phyloP scores from a whole-genome alignment of 2,797 vertebrate genomes.

The Sparidentex hasta region DNA sequence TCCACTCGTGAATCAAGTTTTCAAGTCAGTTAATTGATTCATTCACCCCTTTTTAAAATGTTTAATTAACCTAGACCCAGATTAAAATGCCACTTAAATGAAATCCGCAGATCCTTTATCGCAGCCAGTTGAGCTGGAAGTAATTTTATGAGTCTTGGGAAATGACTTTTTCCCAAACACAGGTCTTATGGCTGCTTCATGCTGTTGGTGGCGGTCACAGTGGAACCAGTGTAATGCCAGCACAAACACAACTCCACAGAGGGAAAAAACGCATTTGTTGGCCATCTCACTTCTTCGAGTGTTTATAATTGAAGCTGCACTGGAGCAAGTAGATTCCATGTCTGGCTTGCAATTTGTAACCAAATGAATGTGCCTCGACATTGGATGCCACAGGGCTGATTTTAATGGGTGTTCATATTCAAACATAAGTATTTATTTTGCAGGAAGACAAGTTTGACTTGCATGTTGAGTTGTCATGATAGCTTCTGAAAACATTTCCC shows the following conservation, averaged over 20 bases:
- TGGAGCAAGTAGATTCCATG: conserved; percentile 21
- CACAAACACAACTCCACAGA: conserved; percentile 22
- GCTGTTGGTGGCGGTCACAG: conserved; percentile 35
- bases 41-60: conserved; percentile 50
- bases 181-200: conserved; percentile 26
- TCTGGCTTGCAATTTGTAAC: conserved; percentile 24
- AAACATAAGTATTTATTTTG: conserved; percentile 37
- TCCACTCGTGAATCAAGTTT: conserved; percentile 35
- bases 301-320: conserved; percentile 34
- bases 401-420: conserved; percentile 16
- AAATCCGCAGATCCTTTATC: conserved; percentile 59
- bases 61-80: conserved; percentile 65
- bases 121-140: conserved; percentile 54
- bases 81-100: conserved; percentile 68
- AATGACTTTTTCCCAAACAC: conserved; percentile 45
- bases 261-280: conserved; percentile 7
- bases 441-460: background rate
- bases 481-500: background rate
- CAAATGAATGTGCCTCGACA: conserved; percentile 21
- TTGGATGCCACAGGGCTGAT: conserved; percentile 12
- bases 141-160: conserved; percentile 51
- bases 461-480: conserved; percentile 7
- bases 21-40: conserved; percentile 64
- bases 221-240: conserved; percentile 23
- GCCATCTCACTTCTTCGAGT: conserved; percentile 7